Percentiles rank a stretch among this genome's conserved stretches.
Conservation (phyloP, 2,888 invertebrate genomes). For the Rosalia funebris region DNA sequence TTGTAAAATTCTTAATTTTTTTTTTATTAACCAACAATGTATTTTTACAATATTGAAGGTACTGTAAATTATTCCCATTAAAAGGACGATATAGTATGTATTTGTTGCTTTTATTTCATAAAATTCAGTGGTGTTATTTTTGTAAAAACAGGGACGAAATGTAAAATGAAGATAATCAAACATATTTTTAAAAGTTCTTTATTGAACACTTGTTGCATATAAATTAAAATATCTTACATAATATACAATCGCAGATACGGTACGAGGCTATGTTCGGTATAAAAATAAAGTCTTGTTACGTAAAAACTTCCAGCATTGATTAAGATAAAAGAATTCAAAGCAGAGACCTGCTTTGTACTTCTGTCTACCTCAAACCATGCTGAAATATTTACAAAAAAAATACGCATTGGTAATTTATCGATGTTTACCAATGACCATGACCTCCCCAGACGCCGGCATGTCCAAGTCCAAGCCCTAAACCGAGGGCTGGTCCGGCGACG, state of each 20-base stretch:
- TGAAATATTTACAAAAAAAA: neutral
- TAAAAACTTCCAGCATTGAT: constrained; percentile 27
- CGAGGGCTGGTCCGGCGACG: constrained; percentile 15
- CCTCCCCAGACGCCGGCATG: constrained; percentile 8
- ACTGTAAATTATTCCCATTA: too few species aligned
- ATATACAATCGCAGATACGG: constrained; percentile 2
- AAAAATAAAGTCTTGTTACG: neutral
- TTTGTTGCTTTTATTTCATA: too few species aligned
- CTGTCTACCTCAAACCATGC: neutral
- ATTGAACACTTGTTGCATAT: constrained; percentile 20
- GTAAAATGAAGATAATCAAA: too few species aligned
- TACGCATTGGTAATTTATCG: neutral
- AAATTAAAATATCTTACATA: constrained; percentile 20
- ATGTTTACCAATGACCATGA: constrained; percentile 15
- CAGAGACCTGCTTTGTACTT: neutral
- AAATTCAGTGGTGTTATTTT: too few species aligned
- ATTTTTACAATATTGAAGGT: too few species aligned
- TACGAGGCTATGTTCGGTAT: too few species aligned
- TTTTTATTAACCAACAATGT: too few species aligned
- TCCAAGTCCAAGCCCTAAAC: constrained; percentile 13
- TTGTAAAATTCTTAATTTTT: too few species aligned
- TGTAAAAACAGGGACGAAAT: too few species aligned
- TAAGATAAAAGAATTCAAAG: neutral
- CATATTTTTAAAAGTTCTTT: constrained; percentile 14
- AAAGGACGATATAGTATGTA: too few species aligned